Evolutionary conservation across 2,113 vertebrate species (phyloP).

Genomic region (Anthoscopus minutus): DNA sequence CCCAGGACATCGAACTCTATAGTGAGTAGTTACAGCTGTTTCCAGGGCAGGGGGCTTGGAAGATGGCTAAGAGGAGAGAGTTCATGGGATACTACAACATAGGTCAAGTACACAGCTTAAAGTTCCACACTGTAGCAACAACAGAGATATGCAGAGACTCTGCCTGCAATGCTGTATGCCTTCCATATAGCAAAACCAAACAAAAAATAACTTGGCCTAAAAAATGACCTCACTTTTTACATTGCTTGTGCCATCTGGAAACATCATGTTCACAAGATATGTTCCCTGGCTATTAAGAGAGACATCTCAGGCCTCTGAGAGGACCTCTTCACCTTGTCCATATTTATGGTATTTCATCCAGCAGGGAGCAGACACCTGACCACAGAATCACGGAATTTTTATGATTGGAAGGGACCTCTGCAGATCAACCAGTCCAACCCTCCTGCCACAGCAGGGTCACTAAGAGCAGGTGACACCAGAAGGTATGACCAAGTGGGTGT

Average conservation of each 20-base stretch:
- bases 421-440: neutral
- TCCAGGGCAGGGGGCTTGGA: too few species aligned
- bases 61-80: too few species aligned
- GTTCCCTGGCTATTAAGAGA: neutral
- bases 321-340: neutral
- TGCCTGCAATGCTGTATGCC: neutral
- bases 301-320: neutral
- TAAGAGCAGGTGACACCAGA: neutral
- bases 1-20: too few species aligned
- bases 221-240: neutral
- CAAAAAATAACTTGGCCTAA: neutral
- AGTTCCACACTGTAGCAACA: neutral
- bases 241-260: neutral
- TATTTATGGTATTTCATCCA: neutral
- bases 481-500: neutral
- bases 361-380: neutral
- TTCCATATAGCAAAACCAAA: neutral
- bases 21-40: too few species aligned
- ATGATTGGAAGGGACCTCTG: neutral
- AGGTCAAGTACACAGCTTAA: neutral
- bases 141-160: neutral
- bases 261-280: neutral
- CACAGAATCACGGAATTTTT: neutral
- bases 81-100: too few species aligned
- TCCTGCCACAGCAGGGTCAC: neutral